Evolutionary conservation across 2,888 invertebrate species (phyloP), one percentile per base, ranked within the genome.

Genomic region (Amblyteles armatorius): DNA sequence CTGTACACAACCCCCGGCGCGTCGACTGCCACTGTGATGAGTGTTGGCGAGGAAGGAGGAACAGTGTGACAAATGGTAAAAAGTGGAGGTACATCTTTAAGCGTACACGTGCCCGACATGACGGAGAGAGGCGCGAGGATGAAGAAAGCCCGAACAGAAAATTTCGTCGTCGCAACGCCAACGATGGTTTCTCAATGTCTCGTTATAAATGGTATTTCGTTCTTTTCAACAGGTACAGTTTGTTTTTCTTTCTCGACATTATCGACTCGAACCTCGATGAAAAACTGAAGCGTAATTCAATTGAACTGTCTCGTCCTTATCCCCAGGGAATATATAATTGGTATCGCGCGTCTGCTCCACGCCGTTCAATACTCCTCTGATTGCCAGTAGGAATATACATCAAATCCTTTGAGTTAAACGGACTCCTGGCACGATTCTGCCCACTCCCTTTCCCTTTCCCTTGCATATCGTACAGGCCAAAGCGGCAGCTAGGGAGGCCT

Each of bases 21-120:
- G 68, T 44, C 74, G 52, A 29, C 36, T 22, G 29, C n/a, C 60
- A 22, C 65, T 74, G 36, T 60, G 76, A 78, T 78, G 68, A 63
- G 71, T 26, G 29, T 57, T 4, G 52, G 50, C 63, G 26, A 48
- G 50, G 33, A 48, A 57, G 67, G 48, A n/a, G 50, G 69, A 40
- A 44, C 22, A 26, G 33, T 83, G 79, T 87, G 87, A 86, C 86
- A 87, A 88, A 88, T 87, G 81, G 84, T 83, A 79, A 83, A 82
- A 83, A 78, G 63, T 79, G 29, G 67, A 22, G 72, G 40, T 74
- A 84, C 72, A 26, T n/a, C 48, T 19, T 22, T 84, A 69, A 73
- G 52, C 79, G 22, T 72, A 63, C 65, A 63, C 65, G 74, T 52
- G 65, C 55, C 40, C 48, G 48, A 52, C 68, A 57, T 57, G 57